Evolutionary conservation across 2,888 invertebrate species (phyloP), one percentile per base, ranked within the genome.

Genomic region (Nudaria mundana): DNA sequence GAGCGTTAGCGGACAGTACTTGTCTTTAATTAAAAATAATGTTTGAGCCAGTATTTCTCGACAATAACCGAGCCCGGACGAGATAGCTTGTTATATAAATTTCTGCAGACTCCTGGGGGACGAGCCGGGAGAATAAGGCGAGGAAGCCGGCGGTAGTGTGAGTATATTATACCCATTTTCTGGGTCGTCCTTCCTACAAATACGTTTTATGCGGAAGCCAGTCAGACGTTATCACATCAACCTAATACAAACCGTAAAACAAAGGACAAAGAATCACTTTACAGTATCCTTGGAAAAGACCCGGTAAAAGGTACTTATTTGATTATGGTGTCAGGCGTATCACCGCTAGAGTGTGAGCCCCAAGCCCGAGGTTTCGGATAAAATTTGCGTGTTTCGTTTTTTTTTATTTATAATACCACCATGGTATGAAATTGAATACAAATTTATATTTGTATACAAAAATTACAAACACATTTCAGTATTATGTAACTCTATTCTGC

Each of bases 111-210:
- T 86, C 86, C 85, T 83, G 73, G 78, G 85, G 85, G 87, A 83
- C 79, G 81, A 66, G 74, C 60, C 71, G 82, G 80, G 81, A 76
- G 80, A 76, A 73, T 76, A 81, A 82, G 82, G 83, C 79, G 81
- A 81, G 81, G 80, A 71, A 79, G 79, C n/a, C 74, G 71, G 74
- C 74, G 76, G 83, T 81, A 84, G 87, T 87, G 84, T 85, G 87
- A 86, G 88, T 86, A 85, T 81, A 88, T 87, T 86, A 87, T 88
- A 87, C 84, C 85, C 83, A 87, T 88, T 88, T 88, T 87, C 88
- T 88, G 87, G 86, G 86, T 87, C 88, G 88, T 87, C 88, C 86
- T 88, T 87, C 86, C 85, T 81, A 87, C 88, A 88, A 88, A 88
- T 88, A 88, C 87, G 85, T 84, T 88, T 86, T 87, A 87, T 83